phyloP scores from a whole-genome alignment of 1,140 invertebrate genomes.

The Temnothorax nylanderi region DNA sequence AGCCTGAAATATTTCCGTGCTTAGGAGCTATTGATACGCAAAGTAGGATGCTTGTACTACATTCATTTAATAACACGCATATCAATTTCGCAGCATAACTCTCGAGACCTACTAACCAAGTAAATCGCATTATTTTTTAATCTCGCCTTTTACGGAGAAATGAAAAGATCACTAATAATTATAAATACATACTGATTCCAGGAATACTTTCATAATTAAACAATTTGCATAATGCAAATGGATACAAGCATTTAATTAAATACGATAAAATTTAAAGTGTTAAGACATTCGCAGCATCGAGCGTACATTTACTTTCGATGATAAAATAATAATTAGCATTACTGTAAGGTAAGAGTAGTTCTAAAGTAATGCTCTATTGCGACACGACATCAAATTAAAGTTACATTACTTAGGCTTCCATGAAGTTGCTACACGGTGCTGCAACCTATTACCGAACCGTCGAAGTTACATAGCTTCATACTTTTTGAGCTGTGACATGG shows the following conservation, averaged over 20 bases:
- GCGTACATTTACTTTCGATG: conserved; percentile 3
- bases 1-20: background rate
- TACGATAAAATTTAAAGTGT: background rate
- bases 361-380: background rate
- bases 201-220: background rate
- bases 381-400: conserved; percentile 8
- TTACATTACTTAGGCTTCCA: background rate
- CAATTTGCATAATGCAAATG: background rate
- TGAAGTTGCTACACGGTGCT: conserved; percentile 22
- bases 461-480: background rate
- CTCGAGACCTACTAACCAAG: conserved; percentile 5
- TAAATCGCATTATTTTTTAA: conserved; percentile 8
- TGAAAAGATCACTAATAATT: background rate
- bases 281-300: background rate
- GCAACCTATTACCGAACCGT: conserved; percentile 8
- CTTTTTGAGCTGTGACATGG: background rate
- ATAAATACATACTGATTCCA: background rate
- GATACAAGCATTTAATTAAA: conserved; percentile 1
- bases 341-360: background rate
- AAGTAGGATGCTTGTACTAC: conserved; percentile 6
- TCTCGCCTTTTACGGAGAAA: conserved; percentile 2
- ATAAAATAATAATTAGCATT: conserved; percentile 12
- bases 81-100: background rate
- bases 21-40: background rate
- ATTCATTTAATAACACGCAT: conserved; percentile 11